A percentile compares a stretch with the other conserved stretches of the same genome.
Evolutionary conservation across 1,140 invertebrate genomes (phyloP).

Genomic region (Scylla paramamosain): DNA sequence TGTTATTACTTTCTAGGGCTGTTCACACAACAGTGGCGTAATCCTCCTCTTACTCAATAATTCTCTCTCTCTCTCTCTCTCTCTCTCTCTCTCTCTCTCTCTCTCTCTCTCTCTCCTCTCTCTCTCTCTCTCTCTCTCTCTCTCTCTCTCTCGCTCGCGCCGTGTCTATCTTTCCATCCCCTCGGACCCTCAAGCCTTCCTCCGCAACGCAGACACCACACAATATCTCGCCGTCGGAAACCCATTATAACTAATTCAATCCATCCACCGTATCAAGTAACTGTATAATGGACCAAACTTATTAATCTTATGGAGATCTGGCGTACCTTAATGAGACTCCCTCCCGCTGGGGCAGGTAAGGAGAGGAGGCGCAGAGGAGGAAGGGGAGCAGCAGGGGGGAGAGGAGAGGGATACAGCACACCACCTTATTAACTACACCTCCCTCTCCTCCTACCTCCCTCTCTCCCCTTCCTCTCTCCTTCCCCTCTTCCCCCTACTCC

Average conservation of each 20-base stretch:
- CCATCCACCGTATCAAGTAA: neutral
- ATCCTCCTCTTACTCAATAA: neutral
- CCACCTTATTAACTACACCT: too few relatives aligned
- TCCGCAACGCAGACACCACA: too few relatives aligned
- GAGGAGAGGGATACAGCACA: neutral
- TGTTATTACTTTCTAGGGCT: too few relatives aligned
- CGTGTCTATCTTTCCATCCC: too few relatives aligned
- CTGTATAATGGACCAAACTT: constrained; percentile 14
- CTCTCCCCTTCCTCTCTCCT: neutral
- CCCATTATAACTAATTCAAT: constrained; percentile 24
- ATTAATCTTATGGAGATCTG: constrained; percentile 15
- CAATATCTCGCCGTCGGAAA: neutral
- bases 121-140: too few relatives aligned
- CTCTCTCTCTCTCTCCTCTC: constrained; percentile 11
- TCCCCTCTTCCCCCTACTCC: neutral
- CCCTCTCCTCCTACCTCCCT: neutral
- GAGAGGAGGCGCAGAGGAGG: neutral
- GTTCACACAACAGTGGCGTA: too few relatives aligned
- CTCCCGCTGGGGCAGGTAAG: constrained; percentile 7
- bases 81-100: constrained; percentile 20
- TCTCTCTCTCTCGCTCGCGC: too few relatives aligned
- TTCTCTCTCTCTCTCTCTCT: neutral
- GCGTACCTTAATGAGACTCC: neutral
- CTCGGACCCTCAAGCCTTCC: too few relatives aligned
- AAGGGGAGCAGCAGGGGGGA: neutral